Evolutionary conservation across 2,113 vertebrate genomes (phyloP).

Genomic region (Nesogale talazaci): DNA sequence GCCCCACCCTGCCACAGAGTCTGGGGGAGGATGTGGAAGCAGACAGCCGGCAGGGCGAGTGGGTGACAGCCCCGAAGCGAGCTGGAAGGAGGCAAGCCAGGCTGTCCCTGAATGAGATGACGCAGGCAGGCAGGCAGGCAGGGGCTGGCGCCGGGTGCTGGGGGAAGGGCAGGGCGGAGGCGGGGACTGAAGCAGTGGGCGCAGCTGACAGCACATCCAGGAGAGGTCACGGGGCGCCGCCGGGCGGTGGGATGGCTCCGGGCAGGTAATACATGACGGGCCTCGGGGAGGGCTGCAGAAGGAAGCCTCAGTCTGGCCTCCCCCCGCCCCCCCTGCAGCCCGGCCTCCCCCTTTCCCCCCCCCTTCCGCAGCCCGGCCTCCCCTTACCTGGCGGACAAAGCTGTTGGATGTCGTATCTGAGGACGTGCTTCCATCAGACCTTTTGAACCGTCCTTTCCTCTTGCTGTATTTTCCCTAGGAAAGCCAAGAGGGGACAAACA

Average conservation of each 20-base stretch:
- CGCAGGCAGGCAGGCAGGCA: slow-evolving; percentile 74
- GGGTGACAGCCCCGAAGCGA: slow-evolving; percentile 79
- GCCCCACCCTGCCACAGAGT: slow-evolving; percentile 65
- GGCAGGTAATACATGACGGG: slow-evolving; percentile 27
- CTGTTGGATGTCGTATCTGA: slow-evolving; percentile 99
- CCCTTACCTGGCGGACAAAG: slow-evolving; percentile 95
- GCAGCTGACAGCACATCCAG: slow-evolving; percentile 53
- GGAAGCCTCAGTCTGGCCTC: slow-evolving; percentile 41
- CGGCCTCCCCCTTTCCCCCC: background rate
- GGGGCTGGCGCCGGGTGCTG: slow-evolving; percentile 64
- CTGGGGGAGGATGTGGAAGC: slow-evolving; percentile 74
- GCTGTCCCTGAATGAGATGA: slow-evolving; percentile 81
- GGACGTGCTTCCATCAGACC: slow-evolving; percentile 96
- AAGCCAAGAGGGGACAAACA: slow-evolving; percentile 39
- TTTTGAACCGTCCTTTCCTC: slow-evolving; percentile 96
- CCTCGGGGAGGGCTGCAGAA: background rate
- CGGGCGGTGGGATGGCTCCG: slow-evolving; percentile 21
- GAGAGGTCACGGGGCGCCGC: slow-evolving; percentile 56
- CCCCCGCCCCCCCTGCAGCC: background rate
- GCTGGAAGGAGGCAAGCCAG: slow-evolving; percentile 77
- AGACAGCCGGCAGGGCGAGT: slow-evolving; percentile 81
- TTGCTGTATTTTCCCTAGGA: slow-evolving; percentile 94
- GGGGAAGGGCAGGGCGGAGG: slow-evolving; percentile 57
- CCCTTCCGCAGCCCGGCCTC: background rate
- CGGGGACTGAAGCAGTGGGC: slow-evolving; percentile 64